phyloP scores from a whole-genome alignment of 2,113 vertebrate genomes.

The Oenanthe oenanthe region DNA sequence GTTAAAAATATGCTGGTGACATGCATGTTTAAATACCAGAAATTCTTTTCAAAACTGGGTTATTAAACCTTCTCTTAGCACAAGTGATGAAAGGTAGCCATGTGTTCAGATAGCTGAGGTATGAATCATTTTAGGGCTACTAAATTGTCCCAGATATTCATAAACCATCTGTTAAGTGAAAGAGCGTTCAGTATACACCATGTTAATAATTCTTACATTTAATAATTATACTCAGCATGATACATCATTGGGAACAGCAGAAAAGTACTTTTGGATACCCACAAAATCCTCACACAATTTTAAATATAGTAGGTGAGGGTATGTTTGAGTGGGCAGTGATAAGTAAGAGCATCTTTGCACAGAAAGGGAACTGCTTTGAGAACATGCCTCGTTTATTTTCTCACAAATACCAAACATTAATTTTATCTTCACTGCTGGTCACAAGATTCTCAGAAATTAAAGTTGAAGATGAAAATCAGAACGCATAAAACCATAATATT shows the following conservation, averaged over 20 bases:
- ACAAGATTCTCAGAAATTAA: neutral
- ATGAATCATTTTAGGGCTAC: conserved; percentile 48
- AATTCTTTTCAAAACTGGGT: conserved; percentile 7
- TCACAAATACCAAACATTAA: neutral
- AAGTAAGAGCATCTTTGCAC: neutral
- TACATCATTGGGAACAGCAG: neutral
- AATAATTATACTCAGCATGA: conserved; percentile 1
- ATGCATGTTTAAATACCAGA: neutral
- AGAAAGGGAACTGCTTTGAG: neutral
- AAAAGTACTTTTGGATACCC: neutral
- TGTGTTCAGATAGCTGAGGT: conserved; percentile 43
- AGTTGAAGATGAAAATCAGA: neutral
- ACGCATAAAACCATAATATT: neutral
- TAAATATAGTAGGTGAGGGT: neutral
- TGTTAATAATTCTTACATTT: conserved; percentile 28
- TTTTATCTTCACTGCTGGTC: neutral
- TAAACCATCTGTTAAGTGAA: conserved; percentile 58
- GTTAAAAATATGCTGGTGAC: neutral
- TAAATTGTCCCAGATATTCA: conserved; percentile 32
- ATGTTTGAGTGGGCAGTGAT: neutral
- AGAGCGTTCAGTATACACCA: neutral
- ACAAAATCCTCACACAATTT: neutral
- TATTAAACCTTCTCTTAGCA: conserved; percentile 18
- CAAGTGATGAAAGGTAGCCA: conserved; percentile 45
- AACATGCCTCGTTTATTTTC: neutral